phyloP scores from a whole-genome alignment of 2,113 vertebrate genomes.

The sheep (Ovis aries) region ARS-UI_Ramb_v3.0 NC_056056.1:111909001-111909500 shows the following conservation, averaged over 20 bases:
- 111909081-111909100: not conserved
- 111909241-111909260: fast-evolving
- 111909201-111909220: not conserved
- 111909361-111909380: not conserved
- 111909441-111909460: not conserved
- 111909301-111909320: not conserved
- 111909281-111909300: not conserved
- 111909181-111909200: not conserved
- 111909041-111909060: not conserved
- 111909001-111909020: not conserved
- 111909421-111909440: not conserved
- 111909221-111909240: not conserved
- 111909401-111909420: not conserved
- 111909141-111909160: not conserved
- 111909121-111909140: not conserved
- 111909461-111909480: not conserved
- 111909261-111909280: not conserved
- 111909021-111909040: not conserved
- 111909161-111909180: not conserved
- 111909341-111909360: not conserved
- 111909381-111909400: not conserved
- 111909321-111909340: not conserved
- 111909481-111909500: not conserved
- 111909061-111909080: not conserved
- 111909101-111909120: not conserved